These are phyloP conservation scores for Eupithecia insigniata DNA, from an alignment of 2,888 invertebrate species.

Conservation along the genomic window DNA sequence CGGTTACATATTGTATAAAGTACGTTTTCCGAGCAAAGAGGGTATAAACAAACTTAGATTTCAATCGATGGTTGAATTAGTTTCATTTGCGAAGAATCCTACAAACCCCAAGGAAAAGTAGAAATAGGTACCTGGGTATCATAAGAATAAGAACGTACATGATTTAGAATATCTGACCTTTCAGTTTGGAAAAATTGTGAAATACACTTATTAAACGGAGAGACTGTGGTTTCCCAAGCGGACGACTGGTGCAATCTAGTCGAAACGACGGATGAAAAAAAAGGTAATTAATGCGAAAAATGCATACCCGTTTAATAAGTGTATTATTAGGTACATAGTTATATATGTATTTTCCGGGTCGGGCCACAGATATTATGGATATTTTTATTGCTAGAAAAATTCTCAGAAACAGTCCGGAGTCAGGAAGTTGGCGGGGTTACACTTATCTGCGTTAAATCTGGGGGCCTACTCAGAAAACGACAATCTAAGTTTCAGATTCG, in stretches of 20 bases:
- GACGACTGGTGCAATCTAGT: slow-evolving; percentile 8
- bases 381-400: too few species aligned
- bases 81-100: background rate
- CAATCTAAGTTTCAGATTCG: too few species aligned
- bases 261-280: background rate
- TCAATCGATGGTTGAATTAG: background rate
- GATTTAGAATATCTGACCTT: background rate
- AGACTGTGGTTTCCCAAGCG: slow-evolving; percentile 54
- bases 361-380: too few species aligned
- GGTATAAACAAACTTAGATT: background rate
- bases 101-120: background rate
- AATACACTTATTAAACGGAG: slow-evolving; percentile 12
- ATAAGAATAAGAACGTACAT: background rate
- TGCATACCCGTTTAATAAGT: slow-evolving; percentile 10
- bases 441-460: too few species aligned
- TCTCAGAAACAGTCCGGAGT: too few species aligned
- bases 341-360: too few species aligned
- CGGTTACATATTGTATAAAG: too few species aligned
- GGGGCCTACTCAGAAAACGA: too few species aligned
- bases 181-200: slow-evolving; percentile 14
- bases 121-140: background rate
- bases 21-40: background rate
- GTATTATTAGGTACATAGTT: background rate
- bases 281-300: background rate
- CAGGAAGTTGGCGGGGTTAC: too few species aligned